A percentile compares a stretch with the other conserved stretches of the same genome.
phyloP scores from a whole-genome alignment of 2,888 invertebrate species.

The Craniophora ligustri region DNA sequence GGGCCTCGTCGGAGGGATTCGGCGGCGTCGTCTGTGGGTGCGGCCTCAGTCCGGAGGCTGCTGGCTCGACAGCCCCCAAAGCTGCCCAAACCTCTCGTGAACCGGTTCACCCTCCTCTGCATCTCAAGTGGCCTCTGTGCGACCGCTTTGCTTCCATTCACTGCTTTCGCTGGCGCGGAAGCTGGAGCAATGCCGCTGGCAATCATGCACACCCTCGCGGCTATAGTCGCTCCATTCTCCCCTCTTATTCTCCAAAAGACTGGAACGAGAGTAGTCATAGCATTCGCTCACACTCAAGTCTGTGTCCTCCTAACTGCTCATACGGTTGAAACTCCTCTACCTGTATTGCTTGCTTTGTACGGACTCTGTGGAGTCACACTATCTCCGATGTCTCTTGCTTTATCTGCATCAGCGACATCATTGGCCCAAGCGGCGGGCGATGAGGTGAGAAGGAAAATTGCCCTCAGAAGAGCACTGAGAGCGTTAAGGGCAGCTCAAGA shows the following conservation, averaged over 20 bases:
- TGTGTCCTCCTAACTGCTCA: slow-evolving; percentile 90
- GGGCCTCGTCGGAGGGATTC: slow-evolving; percentile 90
- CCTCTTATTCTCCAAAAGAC: slow-evolving; percentile 81
- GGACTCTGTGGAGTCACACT: slow-evolving; percentile 87
- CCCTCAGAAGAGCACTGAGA: slow-evolving; percentile 78
- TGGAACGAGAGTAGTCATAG: slow-evolving; percentile 75
- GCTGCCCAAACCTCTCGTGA: slow-evolving; percentile 83
- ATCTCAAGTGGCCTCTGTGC: slow-evolving; percentile 90
- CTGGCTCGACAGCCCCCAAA: slow-evolving; percentile 87
- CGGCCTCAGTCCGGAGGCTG: slow-evolving; percentile 92
- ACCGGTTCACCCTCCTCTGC: slow-evolving; percentile 87
- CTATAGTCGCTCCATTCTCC: slow-evolving; percentile 86
- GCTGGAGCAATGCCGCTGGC: slow-evolving; percentile 90
- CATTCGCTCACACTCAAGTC: slow-evolving; percentile 87
- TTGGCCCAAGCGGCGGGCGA: slow-evolving; percentile 87
- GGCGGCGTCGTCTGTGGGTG: slow-evolving; percentile 92
- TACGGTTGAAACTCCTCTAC: slow-evolving; percentile 75
- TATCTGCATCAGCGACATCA: slow-evolving; percentile 89
- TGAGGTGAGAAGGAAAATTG: slow-evolving; percentile 75
- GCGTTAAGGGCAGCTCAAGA: slow-evolving; percentile 84
- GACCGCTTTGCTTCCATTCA: slow-evolving; percentile 90
- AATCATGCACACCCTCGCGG: slow-evolving; percentile 89
- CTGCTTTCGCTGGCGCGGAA: slow-evolving; percentile 83
- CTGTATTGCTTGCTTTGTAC: slow-evolving; percentile 77
- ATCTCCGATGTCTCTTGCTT: slow-evolving; percentile 88